phyloP scores from a whole-genome alignment of 2,888 invertebrate genomes.

The Stenurella melanura region DNA sequence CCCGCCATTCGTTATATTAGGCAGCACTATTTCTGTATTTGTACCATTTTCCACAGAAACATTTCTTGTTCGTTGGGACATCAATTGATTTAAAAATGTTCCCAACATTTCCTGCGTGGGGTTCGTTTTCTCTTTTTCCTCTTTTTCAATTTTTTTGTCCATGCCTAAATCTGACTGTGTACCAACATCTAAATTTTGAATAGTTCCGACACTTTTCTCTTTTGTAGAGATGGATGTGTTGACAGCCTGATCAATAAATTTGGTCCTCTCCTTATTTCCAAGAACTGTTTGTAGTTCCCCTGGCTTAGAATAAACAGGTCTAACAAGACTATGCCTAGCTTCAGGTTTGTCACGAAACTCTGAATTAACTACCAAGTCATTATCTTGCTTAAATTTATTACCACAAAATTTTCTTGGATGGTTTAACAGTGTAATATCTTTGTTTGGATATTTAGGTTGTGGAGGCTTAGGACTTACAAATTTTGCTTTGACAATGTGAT shows the following conservation, averaged over 20 bases:
- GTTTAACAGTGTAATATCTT: constrained; percentile 19
- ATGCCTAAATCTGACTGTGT: constrained; percentile 57
- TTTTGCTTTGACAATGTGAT: constrained; percentile 62
- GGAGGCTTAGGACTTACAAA: constrained; percentile 39
- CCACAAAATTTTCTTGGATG: not conserved
- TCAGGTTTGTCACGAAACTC: not conserved
- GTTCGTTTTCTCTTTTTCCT: constrained; percentile 48
- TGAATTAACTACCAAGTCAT: not conserved
- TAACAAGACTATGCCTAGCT: not conserved
- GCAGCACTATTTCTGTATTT: constrained; percentile 61
- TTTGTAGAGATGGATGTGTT: not conserved
- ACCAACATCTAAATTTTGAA: constrained; percentile 50
- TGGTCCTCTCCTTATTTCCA: not conserved
- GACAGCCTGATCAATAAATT: constrained; percentile 10
- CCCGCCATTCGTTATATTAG: constrained; percentile 14
- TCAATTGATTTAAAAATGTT: constrained; percentile 62
- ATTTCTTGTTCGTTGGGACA: constrained; percentile 58
- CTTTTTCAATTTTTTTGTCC: constrained; percentile 37
- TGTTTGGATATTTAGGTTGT: not conserved
- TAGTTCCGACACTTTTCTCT: no score
- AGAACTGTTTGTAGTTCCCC: not conserved
- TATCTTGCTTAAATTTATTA: not conserved
- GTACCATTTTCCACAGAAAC: constrained; percentile 64
- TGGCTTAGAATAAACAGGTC: not conserved
- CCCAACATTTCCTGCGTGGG: constrained; percentile 56